Conservation (phyloP, 2,797 vertebrate species). For the Melanotaenia maccullochi region DNA sequence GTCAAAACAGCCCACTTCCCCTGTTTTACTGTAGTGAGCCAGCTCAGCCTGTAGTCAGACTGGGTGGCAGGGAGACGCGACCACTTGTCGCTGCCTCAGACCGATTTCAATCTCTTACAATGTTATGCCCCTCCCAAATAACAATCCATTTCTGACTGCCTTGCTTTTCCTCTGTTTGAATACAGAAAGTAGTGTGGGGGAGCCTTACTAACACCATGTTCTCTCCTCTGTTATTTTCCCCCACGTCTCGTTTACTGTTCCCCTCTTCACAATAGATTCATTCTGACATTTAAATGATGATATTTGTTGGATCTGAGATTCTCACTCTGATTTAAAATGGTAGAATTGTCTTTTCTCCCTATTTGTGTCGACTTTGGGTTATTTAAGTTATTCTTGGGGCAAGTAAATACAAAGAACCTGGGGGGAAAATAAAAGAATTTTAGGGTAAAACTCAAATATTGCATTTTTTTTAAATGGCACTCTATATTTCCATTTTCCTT, state of each 20-base stretch:
- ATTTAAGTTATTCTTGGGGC: background rate
- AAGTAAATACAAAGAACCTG: background rate
- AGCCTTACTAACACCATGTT: slow-evolving; percentile 42
- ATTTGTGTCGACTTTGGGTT: background rate
- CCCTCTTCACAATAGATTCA: slow-evolving; percentile 7
- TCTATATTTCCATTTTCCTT: background rate
- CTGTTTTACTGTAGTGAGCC: slow-evolving; percentile 71
- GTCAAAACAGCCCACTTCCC: slow-evolving; percentile 85
- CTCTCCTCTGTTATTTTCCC: slow-evolving; percentile 34
- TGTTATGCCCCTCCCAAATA: slow-evolving; percentile 84
- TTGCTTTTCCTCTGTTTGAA: slow-evolving; percentile 79
- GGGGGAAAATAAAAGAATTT: background rate
- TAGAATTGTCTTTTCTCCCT: background rate
- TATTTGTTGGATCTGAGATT: slow-evolving; percentile 2
- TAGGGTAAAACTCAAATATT: no score
- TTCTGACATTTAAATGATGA: slow-evolving; percentile 1
- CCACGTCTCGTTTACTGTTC: slow-evolving; percentile 8
- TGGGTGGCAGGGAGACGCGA: slow-evolving; percentile 88
- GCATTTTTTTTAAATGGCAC: background rate
- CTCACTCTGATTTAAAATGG: background rate
- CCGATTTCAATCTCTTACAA: slow-evolving; percentile 85
- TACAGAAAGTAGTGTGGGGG: slow-evolving; percentile 50
- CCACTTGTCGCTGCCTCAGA: slow-evolving; percentile 85
- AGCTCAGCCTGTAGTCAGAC: slow-evolving; percentile 80
- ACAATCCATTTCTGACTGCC: slow-evolving; percentile 83